Evolutionary conservation across 1,140 invertebrate genomes (phyloP), one percentile per base, ranked within the genome.

Genomic region (Aphidius gifuensis): DNA sequence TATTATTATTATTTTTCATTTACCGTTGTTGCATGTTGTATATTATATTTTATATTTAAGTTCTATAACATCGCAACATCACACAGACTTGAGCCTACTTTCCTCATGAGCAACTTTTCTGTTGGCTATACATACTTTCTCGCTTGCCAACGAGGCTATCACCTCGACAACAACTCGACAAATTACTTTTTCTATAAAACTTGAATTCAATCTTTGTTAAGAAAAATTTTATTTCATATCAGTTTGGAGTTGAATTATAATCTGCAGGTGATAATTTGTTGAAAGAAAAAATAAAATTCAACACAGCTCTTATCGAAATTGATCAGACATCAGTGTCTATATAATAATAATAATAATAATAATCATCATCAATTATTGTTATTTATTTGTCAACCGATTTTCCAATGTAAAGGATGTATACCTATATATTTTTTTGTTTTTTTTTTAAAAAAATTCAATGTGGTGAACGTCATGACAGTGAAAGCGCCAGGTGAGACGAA

Each of bases 401-500:
- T 16, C 1, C 16, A 16, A 16, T 16, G 16, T 16, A 16, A 16
- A 16, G 16, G 16, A n/a, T n/a, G n/a, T n/a, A n/a, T 16, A 16
- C n/a, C n/a, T 16, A 39, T n/a, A 32, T 40, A 2, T 42, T 54
- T 54, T 54, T 54, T 54, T 53, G 9, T 53, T 40, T 9, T 54
- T 54, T 51, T 51, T 38, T 32, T 6, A n/a, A n/a, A n/a, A n/a
- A 23, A 45, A 49, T 9, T 23, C 32, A 46, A 48, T 51, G 16
- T 16, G 16, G 16, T 16, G 48, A 60, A 50, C 58, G 49, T 47
- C 38, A 45, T 43, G 45, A 62, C 53, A 62, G 45, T 38, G 58
- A 60, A 60, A 60, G 58, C 46, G 39, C 60, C 60, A 62, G 60
- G 60, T 62, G 60, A 62, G 54, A 50, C 40, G 11, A 32, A 32